Evolutionary conservation across 2,113 vertebrate genomes (phyloP), one percentile per base, ranked within the genome.

Genomic region (Peromyscus polionotus): DNA sequence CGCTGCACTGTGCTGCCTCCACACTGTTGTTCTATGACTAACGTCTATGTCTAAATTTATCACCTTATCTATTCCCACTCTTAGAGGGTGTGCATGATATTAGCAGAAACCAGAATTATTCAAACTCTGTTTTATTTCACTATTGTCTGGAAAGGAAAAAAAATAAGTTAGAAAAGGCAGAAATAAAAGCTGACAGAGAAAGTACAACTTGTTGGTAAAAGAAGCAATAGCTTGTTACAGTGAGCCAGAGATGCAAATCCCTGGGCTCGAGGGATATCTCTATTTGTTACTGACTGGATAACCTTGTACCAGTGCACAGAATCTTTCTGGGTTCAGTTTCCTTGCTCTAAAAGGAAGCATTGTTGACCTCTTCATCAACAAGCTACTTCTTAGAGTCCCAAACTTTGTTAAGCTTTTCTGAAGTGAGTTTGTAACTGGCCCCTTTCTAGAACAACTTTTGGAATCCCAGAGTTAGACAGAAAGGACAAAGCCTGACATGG

Each of bases 1-100:
- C 20, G 36, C 72, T 39, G 17, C 42, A 59, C 54, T 7, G 22
- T 42, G 84, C 90, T 94, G 39, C 36, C 1, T 51, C 84, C 45
- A 31, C 59, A 19, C 86, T 48, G 28, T 20, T 67, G 88, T 48
- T 63, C 92, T n/a, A 31, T 92, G 36, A 31, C 76, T 83, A 65
- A 57, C 68, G 89, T 93, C 79, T 70, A 39, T 83, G 63, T 92
- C 89, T 90, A 76, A 88, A 92, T 90, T 85, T 92, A 92, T 89
- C 73, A 45, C 36, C 51, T 57, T 90, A 70, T 83, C 6, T 31
- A 57, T 57, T 79, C 76, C 75, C 70, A 19, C 14, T 75, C 28
- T 59, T 86, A 54, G 48, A 61, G 70, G 65, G 76, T 75, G 28
- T 11, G 20, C 24, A 17, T 45, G 33, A 61, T 61, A 48, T 79